A percentile compares a stretch with the other conserved stretches of the same genome.
These are phyloP conservation scores for Microctenopoma steveboyesi DNA, from an alignment of 2,797 vertebrate species.

Conservation along the genomic window DNA sequence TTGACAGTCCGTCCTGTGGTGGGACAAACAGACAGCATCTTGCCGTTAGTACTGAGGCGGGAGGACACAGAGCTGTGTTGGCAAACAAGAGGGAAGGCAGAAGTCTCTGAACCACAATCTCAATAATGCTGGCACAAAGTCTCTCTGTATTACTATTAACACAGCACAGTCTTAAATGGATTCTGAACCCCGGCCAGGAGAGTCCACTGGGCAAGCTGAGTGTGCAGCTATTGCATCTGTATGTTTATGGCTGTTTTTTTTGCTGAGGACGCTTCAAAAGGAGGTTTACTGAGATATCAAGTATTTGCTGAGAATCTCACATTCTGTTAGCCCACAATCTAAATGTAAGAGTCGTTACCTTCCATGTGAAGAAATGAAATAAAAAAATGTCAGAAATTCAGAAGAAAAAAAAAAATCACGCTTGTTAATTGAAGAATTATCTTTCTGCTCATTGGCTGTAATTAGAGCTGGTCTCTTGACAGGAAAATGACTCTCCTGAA, in stretches of 20 bases:
- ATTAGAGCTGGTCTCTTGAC: slow-evolving; percentile 66
- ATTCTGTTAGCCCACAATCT: not conserved
- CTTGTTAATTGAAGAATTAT: slow-evolving; percentile 40
- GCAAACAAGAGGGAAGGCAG: slow-evolving; percentile 47
- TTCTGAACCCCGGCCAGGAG: slow-evolving; percentile 53
- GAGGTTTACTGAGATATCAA: slow-evolving; percentile 10
- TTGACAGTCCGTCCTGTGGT: slow-evolving; percentile 35
- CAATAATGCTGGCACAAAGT: slow-evolving; percentile 50
- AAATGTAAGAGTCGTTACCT: not conserved
- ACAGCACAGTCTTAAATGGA: slow-evolving; percentile 55
- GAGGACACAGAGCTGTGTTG: slow-evolving; percentile 55
- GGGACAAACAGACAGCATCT: slow-evolving; percentile 29
- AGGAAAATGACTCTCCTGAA: slow-evolving; percentile 59
- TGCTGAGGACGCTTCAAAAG: not conserved
- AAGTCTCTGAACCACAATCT: slow-evolving; percentile 48
- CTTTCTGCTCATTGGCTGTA: slow-evolving; percentile 56
- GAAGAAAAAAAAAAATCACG: not conserved
- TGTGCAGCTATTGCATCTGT: not conserved
- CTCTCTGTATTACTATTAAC: slow-evolving; percentile 50
- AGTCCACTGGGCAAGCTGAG: slow-evolving; percentile 34
- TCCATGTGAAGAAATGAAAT: not conserved
- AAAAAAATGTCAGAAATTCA: not conserved
- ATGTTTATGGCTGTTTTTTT: slow-evolving; percentile 27
- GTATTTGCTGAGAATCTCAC: slow-evolving; percentile 10
- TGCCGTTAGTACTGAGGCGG: slow-evolving; percentile 54